Base-by-base conservation (phyloP, 2,113 vertebrate species). In the Halichoeres trimaculatus region DNA sequence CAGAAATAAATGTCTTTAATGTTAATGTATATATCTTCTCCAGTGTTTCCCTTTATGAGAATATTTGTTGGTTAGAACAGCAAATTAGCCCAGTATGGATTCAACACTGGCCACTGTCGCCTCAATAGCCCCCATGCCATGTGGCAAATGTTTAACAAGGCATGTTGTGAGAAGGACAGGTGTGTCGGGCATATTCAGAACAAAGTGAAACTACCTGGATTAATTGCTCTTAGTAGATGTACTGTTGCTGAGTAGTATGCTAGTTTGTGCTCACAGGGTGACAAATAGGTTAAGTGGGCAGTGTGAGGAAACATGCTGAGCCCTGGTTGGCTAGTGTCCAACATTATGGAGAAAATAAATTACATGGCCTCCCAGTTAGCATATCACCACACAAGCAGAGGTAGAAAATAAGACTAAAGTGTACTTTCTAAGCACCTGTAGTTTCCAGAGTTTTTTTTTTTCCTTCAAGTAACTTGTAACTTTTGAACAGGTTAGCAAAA, bases 241-340 rank as follows among this genome's bases (percentile, higher is more conserved):
- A 64, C 30, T 56, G 0, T 69, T 53, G 24, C 48, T 10, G 45
- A 8, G 45, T 19, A 20, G 45, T 48, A 13, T n/a, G 45, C 50
- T 56, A 45, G 34, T 45, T 75, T 66, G 36, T 19, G 50, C 35
- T 61, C 48, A 53, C 54, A 36, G 2, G 41, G 34, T 16, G 53
- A 70, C 41, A 81, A 79, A 69, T 66, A 80, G 80, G 86, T 75
- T 1, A 78, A 56, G 34, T 16, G 10, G 23, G 35, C 38, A 14
- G 24, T 24, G 3, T 14, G 4, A 41, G 16, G 40, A 68, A n/a
- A 26, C 40, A 59, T 65, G 40, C 26, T 12, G 22, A 36, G 19
- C 35, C 22, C 35, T 23, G 79, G 59, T 67, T 74, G 64, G 58
- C 50, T 71, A 8, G 4, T 30, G 19, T 16, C 45, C 3, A n/a